Evolutionary conservation across 2,113 vertebrate species (phyloP).

Genomic region (Megaleporinus macrocephalus): DNA sequence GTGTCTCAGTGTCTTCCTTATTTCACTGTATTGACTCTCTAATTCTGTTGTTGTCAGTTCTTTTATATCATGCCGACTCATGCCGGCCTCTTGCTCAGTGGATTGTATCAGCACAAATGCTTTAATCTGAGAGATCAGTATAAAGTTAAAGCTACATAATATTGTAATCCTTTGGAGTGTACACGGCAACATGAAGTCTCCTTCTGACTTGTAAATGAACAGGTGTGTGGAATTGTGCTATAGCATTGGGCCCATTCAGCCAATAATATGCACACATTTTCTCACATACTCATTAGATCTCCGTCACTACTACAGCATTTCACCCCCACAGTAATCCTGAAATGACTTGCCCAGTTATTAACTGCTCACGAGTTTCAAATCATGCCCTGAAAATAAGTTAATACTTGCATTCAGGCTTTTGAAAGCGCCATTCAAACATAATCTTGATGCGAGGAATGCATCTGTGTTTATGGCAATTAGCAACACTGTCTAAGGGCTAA

Average conservation of each 20-base stretch:
- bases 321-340: constrained; percentile 18
- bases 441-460: constrained; percentile 42
- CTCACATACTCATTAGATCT: constrained; percentile 19
- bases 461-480: constrained; percentile 52
- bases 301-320: constrained; percentile 4
- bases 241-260: not conserved
- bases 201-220: constrained; percentile 15
- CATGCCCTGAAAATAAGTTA: constrained; percentile 32
- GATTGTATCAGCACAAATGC: constrained; percentile 36
- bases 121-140: constrained; percentile 24
- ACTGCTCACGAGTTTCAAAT: constrained; percentile 37
- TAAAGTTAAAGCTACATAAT: constrained; percentile 37
- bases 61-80: constrained; percentile 33
- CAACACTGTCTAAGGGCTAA: constrained; percentile 16
- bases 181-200: constrained; percentile 1
- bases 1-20: constrained; percentile 1
- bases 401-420: constrained; percentile 32
- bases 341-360: constrained; percentile 43
- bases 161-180: constrained; percentile 36
- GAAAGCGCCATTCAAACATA: constrained; percentile 33
- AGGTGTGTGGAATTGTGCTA: not conserved
- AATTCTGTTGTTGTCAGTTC: not conserved
- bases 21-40: not conserved
- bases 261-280: constrained; percentile 31
- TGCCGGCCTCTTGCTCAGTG: constrained; percentile 13